These are phyloP conservation scores for Dasysyrphus albostriatus DNA, from an alignment of 2,888 invertebrate genomes.

Conservation along the genomic window DNA sequence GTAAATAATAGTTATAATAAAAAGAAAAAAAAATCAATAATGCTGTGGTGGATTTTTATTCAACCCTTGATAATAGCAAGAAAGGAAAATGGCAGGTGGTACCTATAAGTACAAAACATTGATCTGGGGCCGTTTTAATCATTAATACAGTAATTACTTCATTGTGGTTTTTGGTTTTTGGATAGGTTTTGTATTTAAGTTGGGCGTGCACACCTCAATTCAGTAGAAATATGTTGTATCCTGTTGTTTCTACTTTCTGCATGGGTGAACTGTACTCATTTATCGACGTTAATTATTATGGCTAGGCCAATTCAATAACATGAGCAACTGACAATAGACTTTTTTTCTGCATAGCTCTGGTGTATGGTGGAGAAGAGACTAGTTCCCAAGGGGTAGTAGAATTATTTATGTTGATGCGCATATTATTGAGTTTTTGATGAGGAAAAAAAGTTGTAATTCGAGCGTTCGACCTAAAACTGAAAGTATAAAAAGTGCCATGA, in stretches of 20 bases:
- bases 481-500: background rate
- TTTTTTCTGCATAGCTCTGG: background rate
- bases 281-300: slow-evolving; percentile 8
- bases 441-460: background rate
- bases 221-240: slow-evolving; percentile 1
- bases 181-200: background rate
- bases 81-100: slow-evolving; percentile 9
- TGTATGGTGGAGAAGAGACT: background rate
- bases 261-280: background rate
- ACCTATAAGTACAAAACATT: background rate
- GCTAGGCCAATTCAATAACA: background rate
- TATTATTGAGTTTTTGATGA: background rate
- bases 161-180: slow-evolving; percentile 1
- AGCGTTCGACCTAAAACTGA: background rate
- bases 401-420: background rate
- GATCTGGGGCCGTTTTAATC: background rate
- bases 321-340: background rate
- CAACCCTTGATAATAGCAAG: background rate
- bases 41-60: slow-evolving; percentile 1
- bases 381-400: background rate
- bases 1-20: too few relatives aligned
- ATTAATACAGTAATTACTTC: slow-evolving; percentile 7
- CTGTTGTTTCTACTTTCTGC: slow-evolving; percentile 1
- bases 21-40: slow-evolving; percentile 14
- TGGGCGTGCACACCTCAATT: background rate